Conservation (phyloP, 2,113 vertebrate genomes). For the Orthochromis indermauri region DNA sequence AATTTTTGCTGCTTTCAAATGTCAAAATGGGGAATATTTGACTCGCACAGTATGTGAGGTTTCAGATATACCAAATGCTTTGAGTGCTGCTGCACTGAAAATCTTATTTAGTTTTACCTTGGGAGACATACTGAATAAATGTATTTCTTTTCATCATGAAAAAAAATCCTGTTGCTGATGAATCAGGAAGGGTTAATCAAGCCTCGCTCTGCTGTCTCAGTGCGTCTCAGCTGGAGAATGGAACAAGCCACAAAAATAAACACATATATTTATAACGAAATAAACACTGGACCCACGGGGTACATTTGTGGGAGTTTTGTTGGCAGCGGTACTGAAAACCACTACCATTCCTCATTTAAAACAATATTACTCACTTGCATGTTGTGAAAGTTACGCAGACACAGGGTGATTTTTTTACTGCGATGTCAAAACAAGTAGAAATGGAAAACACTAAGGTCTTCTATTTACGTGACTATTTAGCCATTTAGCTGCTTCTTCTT, state of each 20-base stretch:
- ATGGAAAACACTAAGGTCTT: neutral
- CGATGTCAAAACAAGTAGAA: slow-evolving; percentile 10
- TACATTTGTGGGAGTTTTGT: slow-evolving; percentile 13
- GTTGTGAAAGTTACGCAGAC: neutral
- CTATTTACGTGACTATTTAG: neutral
- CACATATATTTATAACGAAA: slow-evolving; percentile 30
- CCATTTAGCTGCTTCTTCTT: neutral
- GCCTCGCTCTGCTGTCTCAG: neutral
- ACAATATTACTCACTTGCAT: slow-evolving; percentile 26
- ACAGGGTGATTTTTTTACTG: neutral
- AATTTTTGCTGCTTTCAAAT: neutral
- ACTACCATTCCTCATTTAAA: slow-evolving; percentile 44
- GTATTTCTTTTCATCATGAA: neutral
- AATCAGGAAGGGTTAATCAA: neutral
- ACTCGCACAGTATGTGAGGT: neutral
- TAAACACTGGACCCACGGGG: slow-evolving; percentile 24
- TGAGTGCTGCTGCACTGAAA: neutral
- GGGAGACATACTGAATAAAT: neutral
- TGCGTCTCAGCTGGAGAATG: neutral
- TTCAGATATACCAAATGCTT: neutral
- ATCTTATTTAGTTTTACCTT: neutral
- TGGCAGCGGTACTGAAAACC: slow-evolving; percentile 33
- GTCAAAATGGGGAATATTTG: neutral
- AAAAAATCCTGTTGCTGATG: neutral
- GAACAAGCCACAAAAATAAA: slow-evolving; percentile 39